These are phyloP conservation scores for Sycophaga agraensis DNA, from an alignment of 1,140 invertebrate species.

Conservation along the genomic window DNA sequence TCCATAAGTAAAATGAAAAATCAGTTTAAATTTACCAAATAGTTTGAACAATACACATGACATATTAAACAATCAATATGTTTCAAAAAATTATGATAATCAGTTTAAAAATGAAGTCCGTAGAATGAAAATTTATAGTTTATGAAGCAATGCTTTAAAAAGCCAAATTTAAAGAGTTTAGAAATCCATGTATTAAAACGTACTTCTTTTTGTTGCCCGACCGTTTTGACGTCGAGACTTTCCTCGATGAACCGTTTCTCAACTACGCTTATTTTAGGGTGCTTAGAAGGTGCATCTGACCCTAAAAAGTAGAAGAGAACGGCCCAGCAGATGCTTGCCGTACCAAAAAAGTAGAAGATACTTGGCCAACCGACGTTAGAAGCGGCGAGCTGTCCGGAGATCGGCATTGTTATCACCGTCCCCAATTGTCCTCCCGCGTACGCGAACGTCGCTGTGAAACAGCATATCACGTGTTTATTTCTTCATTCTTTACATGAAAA, in stretches of 20 bases:
- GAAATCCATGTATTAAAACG: too few species aligned
- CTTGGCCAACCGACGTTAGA: slow-evolving; percentile 72
- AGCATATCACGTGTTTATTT: too few species aligned
- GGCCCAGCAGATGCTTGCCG: slow-evolving; percentile 63
- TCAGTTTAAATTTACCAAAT: too few species aligned
- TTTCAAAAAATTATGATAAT: too few species aligned
- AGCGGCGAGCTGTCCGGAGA: slow-evolving; percentile 67
- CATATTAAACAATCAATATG: too few species aligned
- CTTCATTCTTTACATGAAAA: not conserved
- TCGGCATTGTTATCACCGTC: slow-evolving; percentile 71
- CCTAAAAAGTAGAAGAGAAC: slow-evolving; percentile 66
- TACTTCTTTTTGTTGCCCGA: too few species aligned
- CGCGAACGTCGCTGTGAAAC: slow-evolving; percentile 43
- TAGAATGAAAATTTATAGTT: too few species aligned
- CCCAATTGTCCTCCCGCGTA: slow-evolving; percentile 67
- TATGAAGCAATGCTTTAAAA: too few species aligned
- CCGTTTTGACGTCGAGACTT: not conserved
- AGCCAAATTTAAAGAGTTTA: too few species aligned
- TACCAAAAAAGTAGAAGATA: slow-evolving; percentile 77
- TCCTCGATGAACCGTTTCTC: slow-evolving; percentile 65
- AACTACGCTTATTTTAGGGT: slow-evolving; percentile 60
- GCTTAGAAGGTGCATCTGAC: slow-evolving; percentile 65
- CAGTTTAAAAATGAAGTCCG: too few species aligned
- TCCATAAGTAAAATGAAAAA: too few species aligned
- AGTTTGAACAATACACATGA: too few species aligned